These are phyloP conservation scores for Oeneis ivallda DNA, from an alignment of 2,888 invertebrate genomes.

Conservation along the genomic window DNA sequence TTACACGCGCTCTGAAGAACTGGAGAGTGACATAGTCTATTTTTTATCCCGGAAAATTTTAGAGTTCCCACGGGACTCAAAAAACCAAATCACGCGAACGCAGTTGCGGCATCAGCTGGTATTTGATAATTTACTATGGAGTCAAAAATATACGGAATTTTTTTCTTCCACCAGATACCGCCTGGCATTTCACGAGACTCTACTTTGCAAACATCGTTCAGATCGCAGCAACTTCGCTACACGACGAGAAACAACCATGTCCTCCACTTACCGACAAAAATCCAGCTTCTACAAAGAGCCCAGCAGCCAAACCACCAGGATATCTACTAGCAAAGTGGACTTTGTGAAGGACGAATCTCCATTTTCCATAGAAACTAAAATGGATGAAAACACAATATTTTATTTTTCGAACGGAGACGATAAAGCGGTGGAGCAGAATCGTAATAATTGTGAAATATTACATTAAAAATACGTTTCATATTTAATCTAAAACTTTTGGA, in stretches of 20 bases:
- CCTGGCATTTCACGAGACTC: constrained; percentile 87
- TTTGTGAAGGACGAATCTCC: constrained; percentile 64
- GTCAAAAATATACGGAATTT: not conserved
- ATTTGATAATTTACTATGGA: too few relatives aligned
- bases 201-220: constrained; percentile 81
- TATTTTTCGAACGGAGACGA: constrained; percentile 36
- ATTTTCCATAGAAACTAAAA: constrained; percentile 49
- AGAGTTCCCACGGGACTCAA: too few relatives aligned
- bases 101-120: too few relatives aligned
- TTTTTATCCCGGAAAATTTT: too few relatives aligned
- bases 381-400: constrained; percentile 40
- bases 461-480: not conserved
- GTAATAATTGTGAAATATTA: constrained; percentile 5
- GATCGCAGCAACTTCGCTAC: constrained; percentile 76
- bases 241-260: constrained; percentile 73
- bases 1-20: too few relatives aligned
- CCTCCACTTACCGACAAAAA: constrained; percentile 36
- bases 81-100: too few relatives aligned
- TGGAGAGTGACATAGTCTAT: too few relatives aligned
- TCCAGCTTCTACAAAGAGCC: constrained; percentile 55
- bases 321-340: constrained; percentile 62
- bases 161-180: constrained; percentile 82
- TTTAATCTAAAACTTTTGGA: too few relatives aligned
- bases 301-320: constrained; percentile 43
- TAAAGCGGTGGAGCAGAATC: constrained; percentile 20